Conservation (phyloP, 2,888 invertebrate genomes). For the Cenopis cana region DNA sequence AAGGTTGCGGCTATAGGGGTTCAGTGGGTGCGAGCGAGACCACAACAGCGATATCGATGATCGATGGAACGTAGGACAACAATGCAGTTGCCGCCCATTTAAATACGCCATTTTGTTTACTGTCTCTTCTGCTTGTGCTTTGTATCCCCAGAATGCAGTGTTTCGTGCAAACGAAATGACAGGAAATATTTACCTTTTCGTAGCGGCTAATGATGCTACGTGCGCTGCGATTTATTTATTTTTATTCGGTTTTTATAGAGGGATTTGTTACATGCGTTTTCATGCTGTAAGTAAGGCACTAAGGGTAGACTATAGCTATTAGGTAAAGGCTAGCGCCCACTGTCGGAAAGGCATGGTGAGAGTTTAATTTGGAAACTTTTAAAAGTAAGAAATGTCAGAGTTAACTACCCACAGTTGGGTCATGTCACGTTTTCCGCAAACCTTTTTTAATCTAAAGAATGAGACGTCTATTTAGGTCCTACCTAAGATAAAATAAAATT, state of each 20-base stretch:
- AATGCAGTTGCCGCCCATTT: slow-evolving; percentile 84
- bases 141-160: slow-evolving; percentile 76
- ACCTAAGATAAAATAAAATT: no score
- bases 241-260: background rate
- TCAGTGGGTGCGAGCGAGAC: slow-evolving; percentile 67
- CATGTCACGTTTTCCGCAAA: no score
- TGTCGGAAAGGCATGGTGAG: no score
- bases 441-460: no score
- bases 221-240: slow-evolving; percentile 44
- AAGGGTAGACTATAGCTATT: no score
- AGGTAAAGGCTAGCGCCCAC: no score
- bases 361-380: no score
- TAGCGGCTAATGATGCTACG: slow-evolving; percentile 53
- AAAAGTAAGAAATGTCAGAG: no score
- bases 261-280: background rate
- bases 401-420: no score
- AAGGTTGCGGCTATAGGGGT: slow-evolving; percentile 55
- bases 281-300: no score
- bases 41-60: slow-evolving; percentile 54
- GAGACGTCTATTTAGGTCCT: no score
- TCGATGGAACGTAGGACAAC: slow-evolving; percentile 51
- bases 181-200: slow-evolving; percentile 79
- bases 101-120: slow-evolving; percentile 85
- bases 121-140: slow-evolving; percentile 71
- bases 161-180: slow-evolving; percentile 79